Evolutionary conservation across 92 coral and sea anemone genomes (phyloP).

Genomic region (Plumapathes pennacea): DNA sequence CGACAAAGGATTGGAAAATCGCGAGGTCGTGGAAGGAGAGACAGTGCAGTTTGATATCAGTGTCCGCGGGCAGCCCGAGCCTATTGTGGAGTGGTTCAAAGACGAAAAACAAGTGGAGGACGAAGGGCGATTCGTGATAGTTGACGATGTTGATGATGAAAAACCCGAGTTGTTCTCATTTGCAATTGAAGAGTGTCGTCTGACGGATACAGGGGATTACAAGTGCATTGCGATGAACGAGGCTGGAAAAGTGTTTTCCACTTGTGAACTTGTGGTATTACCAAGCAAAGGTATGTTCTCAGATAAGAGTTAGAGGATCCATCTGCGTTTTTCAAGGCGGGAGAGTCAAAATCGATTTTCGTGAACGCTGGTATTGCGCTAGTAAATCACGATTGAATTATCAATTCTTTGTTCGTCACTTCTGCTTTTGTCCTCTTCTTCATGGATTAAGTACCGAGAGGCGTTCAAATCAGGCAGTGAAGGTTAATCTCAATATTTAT

Average conservation of each 20-base stretch:
- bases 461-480: too few species aligned
- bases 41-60: slow-evolving; percentile 66
- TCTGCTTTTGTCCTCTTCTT: too few species aligned
- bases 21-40: slow-evolving; percentile 63
- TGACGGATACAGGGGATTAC: slow-evolving; percentile 81
- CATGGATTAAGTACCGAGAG: too few species aligned
- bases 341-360: too few species aligned
- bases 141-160: slow-evolving; percentile 92
- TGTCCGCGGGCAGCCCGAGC: slow-evolving; percentile 79
- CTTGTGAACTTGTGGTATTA: slow-evolving; percentile 55
- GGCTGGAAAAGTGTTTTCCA: slow-evolving; percentile 78
- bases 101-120: slow-evolving; percentile 70
- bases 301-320: too few species aligned
- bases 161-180: slow-evolving; percentile 84
- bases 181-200: slow-evolving; percentile 81
- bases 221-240: slow-evolving; percentile 95
- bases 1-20: slow-evolving; percentile 42
- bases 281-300: too few species aligned
- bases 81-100: slow-evolving; percentile 91
- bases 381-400: too few species aligned
- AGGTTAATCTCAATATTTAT: too few species aligned
- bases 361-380: too few species aligned
- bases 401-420: too few species aligned
- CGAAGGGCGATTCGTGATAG: slow-evolving; percentile 83
- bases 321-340: too few species aligned